Evolutionary conservation across 2,113 vertebrate genomes (phyloP), one percentile per base, ranked within the genome.

Genomic region (Halichoerus grypus): DNA sequence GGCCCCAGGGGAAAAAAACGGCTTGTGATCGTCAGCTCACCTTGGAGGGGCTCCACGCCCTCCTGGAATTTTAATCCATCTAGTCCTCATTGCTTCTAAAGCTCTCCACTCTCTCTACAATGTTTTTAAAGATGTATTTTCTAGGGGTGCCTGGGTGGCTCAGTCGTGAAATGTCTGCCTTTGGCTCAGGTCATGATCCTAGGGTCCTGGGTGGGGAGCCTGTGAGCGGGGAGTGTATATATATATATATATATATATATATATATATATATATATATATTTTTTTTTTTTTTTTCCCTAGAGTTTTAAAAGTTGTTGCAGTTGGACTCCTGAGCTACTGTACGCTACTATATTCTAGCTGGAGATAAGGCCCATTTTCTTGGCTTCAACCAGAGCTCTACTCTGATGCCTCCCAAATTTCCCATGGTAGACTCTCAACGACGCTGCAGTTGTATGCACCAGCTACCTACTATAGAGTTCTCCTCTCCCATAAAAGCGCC

Each of bases 1-100:
- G 15, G 46, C 55, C 18, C 28, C 36, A 49, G 53, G 46, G 55
- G 49, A 86, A 31, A 24, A 59, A 95, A 93, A 85, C 53, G 21
- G 21, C 51, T 84, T 55, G 28, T 80, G 63, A 85, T 21, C 7
- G 19, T 85, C 57, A 81, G 57, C 51, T 76, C 57, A 82, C 28
- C 33, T 24, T 72, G 63, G 61, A 51, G 74, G 39, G 31, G 31
- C 8, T 85, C 31, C 19, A 16, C 8, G 33, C 14, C 14, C 77
- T 65, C 33, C 49, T n/a, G 53, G 26, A 93, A 80, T 90, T 85
- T 59, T 53, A 93, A 53, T 65, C 90, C 71, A 90, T 81, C 85
- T 39, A 74, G 80, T 86, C 12, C 19, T 74, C 36, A 15, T 65
- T 89, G 55, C 19, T 55, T 95, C 74, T 86, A 42, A 85, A 85